Evolutionary conservation across 2,888 invertebrate genomes (phyloP).

Genomic region (Netelia melanura): DNA sequence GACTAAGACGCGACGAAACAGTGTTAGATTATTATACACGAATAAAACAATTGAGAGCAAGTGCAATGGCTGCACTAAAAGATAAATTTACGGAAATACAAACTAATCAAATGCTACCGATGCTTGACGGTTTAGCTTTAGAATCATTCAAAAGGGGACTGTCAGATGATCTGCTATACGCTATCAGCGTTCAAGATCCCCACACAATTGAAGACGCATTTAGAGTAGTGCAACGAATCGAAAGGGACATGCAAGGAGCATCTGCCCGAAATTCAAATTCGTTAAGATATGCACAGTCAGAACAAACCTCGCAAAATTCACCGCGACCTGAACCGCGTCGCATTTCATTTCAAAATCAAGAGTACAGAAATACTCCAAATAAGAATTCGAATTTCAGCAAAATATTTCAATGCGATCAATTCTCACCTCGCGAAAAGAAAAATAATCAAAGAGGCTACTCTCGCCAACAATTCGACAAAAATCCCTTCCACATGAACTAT

Average conservation of each 20-base stretch:
- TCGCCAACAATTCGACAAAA: neutral
- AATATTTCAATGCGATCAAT: neutral
- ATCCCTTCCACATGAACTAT: neutral
- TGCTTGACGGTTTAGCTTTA: constrained; percentile 57
- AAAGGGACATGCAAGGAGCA: constrained; percentile 38
- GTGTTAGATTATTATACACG: too few species aligned
- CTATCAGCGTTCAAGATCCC: constrained; percentile 41
- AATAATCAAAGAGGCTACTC: neutral
- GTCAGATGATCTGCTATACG: constrained; percentile 58
- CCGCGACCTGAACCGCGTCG: neutral
- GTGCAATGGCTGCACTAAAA: constrained; percentile 21
- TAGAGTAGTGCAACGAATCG: constrained; percentile 21
- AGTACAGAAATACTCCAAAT: neutral
- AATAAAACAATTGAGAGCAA: neutral
- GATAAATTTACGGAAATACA: constrained; percentile 18
- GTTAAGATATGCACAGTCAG: neutral
- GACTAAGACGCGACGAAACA: too few species aligned
- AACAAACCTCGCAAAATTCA: neutral
- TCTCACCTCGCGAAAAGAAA: neutral
- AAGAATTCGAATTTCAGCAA: neutral
- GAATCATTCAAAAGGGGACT: constrained; percentile 53
- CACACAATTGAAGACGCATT: constrained; percentile 16
- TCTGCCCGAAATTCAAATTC: constrained; percentile 25
- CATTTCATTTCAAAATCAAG: neutral
- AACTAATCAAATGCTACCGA: constrained; percentile 28